Base-by-base conservation (phyloP, 1,140 invertebrate species). In the Sitophilus oryzae region DNA sequence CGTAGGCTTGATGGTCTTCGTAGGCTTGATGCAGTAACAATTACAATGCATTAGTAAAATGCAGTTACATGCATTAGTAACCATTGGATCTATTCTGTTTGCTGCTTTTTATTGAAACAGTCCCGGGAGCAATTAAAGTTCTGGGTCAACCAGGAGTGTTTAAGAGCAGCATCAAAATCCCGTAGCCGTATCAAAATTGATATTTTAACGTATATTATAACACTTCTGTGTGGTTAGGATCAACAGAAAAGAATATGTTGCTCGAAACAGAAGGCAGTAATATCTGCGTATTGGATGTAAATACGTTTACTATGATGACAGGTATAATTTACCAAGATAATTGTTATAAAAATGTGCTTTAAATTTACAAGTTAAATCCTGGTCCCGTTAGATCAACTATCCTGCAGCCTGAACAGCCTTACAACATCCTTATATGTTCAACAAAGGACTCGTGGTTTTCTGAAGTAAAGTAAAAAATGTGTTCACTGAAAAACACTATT, bases 181-280 rank as follows among this genome's bases (percentile, higher is more conserved):
- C n/a, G n/a, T n/a, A n/a, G n/a, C n/a, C n/a, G n/a, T n/a, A n/a
- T n/a, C n/a, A n/a, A n/a, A n/a, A n/a, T n/a, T n/a, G n/a, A n/a
- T n/a, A n/a, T n/a, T n/a, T n/a, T n/a, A n/a, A n/a, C n/a, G n/a
- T n/a, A n/a, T n/a, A n/a, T n/a, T n/a, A n/a, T 65, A 89, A 97
- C 11, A 94, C 91, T 0, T 83, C 88, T 0, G 78, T 91, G 62
- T 92, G 88, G 67, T 76, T 93, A 35, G 89, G 92, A 59, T 79
- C 83, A 0, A 80, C 79, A 30, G 84, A 83, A 23, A 84, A 92
- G 64, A 77, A 91, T 66, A 72, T 96, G 4, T 79, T 95, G 46
- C 78, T 98, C n/a, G 94, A 94, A 1, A 96, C 93, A 0, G 93
- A 98, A 73, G 90, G 90, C 15, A 94, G 95, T 3, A 96, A 97